Evolutionary conservation across 1,140 invertebrate species (phyloP), one percentile per base, ranked within the genome.

Genomic region (Brachionus angularis): DNA sequence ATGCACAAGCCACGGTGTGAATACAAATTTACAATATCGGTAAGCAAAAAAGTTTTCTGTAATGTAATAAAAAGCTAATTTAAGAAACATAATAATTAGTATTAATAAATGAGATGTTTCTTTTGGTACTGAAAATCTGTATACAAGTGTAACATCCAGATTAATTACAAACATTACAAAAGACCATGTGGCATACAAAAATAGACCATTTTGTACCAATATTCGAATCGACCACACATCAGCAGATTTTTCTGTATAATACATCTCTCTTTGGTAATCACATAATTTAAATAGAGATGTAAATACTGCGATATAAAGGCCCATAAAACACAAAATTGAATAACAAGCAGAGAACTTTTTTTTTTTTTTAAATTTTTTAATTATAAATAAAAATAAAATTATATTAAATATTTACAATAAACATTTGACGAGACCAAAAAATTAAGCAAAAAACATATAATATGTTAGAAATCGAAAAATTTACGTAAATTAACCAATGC

Each of bases 261-360:
- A 67, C 62, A 67, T 47, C 36, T 67, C 62, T 25, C 62, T 39
- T 50, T 67, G 62, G 25, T 67, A 67, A 25, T 67, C 62, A 8
- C 29, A 67, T 10, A 67, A 31, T 18, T 67, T 67, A 18, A 67
- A 67, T 23, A 67, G 12, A 5, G 62, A 67, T n/a, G 29, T 46
- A 36, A n/a, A 67, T 5, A 46, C 42, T 18, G 29, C 42, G 29
- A 67, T 47, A 42, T 67, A 67, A n/a, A 67, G 31, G 12, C 62
- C 62, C 12, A 67, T 36, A 8, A 47, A 8, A 21, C 31, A 47
- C 2, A 67, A 27, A 10, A 47, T 23, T 16, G 31, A 67, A 29
- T 67, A 67, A 5, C 25, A 29, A 14, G 39, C 44, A 2, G 62
- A 18, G 36, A 47, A 67, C 62, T 67, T 33, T 47, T 46, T 16